phyloP scores from a whole-genome alignment of 2,797 vertebrate species.

The Fratercula arctica region DNA sequence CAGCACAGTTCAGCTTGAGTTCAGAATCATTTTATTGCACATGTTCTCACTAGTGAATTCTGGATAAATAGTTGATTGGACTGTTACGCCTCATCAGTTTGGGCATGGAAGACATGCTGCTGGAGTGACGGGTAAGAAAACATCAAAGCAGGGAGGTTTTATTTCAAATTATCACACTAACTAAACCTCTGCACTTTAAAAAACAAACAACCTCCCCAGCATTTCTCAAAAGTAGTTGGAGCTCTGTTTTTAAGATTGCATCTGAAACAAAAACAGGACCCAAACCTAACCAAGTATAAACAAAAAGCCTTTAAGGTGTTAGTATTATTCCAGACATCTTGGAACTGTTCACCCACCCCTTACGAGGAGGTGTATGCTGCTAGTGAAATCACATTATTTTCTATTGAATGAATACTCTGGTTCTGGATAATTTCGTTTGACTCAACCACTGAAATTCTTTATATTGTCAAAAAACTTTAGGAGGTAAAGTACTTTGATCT shows the following conservation, averaged over 20 bases:
- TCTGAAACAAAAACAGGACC: not conserved
- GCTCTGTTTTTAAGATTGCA: conserved; percentile 10
- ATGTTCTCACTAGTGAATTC: not conserved
- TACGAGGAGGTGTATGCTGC: not conserved
- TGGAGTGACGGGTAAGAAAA: not conserved
- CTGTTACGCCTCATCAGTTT: not conserved
- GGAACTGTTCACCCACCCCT: not conserved
- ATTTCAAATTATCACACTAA: not conserved
- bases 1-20: not conserved
- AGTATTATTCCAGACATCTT: not conserved
- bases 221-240: conserved; percentile 7
- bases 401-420: not conserved
- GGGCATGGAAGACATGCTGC: not conserved
- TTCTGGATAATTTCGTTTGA: conserved; percentile 2
- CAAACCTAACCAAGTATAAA: not conserved
- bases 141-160: conserved; percentile 18
- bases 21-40: not conserved
- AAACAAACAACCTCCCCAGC: not conserved
- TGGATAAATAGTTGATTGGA: not conserved
- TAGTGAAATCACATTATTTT: conserved; percentile 4
- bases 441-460: conserved; percentile 12
- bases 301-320: conserved; percentile 34
- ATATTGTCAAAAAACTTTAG: not conserved
- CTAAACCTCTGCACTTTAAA: not conserved
- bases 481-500: not conserved